phyloP scores from a whole-genome alignment of 2,797 vertebrate species.

The Morus bassanus region DNA sequence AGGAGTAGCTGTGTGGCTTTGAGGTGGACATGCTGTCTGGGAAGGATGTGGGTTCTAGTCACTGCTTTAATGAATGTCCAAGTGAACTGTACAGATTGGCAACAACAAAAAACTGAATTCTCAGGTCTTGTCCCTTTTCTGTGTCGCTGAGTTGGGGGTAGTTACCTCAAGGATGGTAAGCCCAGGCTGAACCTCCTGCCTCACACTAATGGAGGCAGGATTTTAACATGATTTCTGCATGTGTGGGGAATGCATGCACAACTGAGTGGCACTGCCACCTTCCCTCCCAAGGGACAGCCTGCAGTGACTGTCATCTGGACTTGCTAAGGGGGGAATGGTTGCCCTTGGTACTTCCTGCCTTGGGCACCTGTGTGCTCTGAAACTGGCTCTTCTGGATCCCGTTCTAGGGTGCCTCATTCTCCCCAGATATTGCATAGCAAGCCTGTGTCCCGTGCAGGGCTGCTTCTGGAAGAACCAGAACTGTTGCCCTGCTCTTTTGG shows the following conservation, averaged over 20 bases:
- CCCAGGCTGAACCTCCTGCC: background rate
- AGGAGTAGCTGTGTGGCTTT: background rate
- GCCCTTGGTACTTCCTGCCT: background rate
- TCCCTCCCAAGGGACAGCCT: background rate
- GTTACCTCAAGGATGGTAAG: background rate
- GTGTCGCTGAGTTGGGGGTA: background rate
- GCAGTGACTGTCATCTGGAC: background rate
- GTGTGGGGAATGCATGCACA: accelerated
- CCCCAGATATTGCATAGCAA: background rate
- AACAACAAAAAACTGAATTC: background rate
- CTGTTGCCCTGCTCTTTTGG: background rate
- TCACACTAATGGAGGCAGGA: background rate
- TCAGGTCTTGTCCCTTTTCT: background rate
- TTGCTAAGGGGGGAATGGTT: accelerated
- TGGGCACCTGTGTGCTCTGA: background rate
- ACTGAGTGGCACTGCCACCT: background rate
- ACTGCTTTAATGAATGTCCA: background rate
- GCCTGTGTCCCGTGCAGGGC: accelerated
- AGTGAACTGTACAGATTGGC: background rate
- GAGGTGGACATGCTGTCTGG: background rate
- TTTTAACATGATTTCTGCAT: background rate
- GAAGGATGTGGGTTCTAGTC: background rate
- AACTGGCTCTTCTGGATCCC: background rate
- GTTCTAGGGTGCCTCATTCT: background rate
- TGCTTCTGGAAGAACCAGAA: background rate